Percentiles rank a stretch among this genome's conserved stretches.
These are phyloP conservation scores for Orbicella faveolata DNA, from an alignment of 64 coral and sea anemone species.

Conservation along the genomic window DNA sequence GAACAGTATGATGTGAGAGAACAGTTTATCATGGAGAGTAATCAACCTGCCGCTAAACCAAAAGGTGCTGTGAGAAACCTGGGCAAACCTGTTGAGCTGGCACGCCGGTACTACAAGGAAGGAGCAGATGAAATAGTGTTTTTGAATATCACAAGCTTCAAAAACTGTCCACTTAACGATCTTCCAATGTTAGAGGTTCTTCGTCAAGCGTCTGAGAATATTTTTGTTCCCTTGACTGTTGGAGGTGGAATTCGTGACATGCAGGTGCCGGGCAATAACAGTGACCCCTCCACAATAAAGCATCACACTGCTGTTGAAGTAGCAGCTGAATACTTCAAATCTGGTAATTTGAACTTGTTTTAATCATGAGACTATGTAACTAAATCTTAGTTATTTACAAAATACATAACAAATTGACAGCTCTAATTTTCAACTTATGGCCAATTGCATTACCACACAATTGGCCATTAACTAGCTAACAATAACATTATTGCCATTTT, in stretches of 20 bases:
- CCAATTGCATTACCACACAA: too few species aligned
- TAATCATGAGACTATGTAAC: not conserved
- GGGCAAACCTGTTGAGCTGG: conserved; percentile 61
- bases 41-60: conserved; percentile 3
- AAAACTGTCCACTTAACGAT: conserved; percentile 65
- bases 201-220: conserved; percentile 55
- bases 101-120: conserved; percentile 51
- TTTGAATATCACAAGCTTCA: conserved; percentile 69
- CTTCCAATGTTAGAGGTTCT: conserved; percentile 64
- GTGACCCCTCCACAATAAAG: conserved; percentile 16
- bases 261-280: conserved; percentile 8
- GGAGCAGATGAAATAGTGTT: conserved; percentile 72
- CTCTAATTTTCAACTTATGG: too few species aligned
- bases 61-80: conserved; percentile 55
- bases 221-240: conserved; percentile 65
- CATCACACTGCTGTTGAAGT: conserved; percentile 64
- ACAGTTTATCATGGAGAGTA: not conserved
- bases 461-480: too few species aligned
- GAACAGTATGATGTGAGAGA: conserved; percentile 70
- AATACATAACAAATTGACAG: too few species aligned
- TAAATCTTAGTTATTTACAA: too few species aligned
- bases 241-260: conserved; percentile 63
- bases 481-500: too few species aligned
- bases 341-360: conserved; percentile 18
- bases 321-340: conserved; percentile 62